Evolutionary conservation across 2,113 vertebrate genomes (phyloP), one percentile per base, ranked within the genome.

Genomic region (Crotophaga sulcirostris): DNA sequence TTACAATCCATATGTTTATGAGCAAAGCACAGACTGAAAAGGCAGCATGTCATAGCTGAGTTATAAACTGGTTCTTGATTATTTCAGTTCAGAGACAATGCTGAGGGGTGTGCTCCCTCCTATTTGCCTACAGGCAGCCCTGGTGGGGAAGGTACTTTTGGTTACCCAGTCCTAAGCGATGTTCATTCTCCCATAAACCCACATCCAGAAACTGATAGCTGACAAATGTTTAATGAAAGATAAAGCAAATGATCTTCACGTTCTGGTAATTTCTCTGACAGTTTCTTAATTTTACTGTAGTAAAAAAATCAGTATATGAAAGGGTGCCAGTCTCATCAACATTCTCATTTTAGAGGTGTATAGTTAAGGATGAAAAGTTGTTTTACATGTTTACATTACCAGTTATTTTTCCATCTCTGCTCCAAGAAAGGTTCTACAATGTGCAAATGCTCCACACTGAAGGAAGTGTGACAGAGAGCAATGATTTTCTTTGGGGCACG

Each of bases 1-100:
- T 93, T 94, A 68, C 54, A 80, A 60, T 59, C 87, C 83, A 26
- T 93, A 70, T 95, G 74, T 72, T 94, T 66, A 38, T 87, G 92
- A 94, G 85, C 6, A 8, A 87, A 92, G 54, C 29, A 66, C 62
- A 94, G 77, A 49, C n/a, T 78, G 64, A 92, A 59, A 62, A 87
- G 59, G 38, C 45, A 70, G 44, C 34, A 11, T 75, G 62, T 60
- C 60, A 45, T 8, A 87, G 55, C 69, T 95, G 81, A 91, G 25
- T 78, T 78, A 93, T 73, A 45, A 89, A 49, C 54, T 63, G 31
- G 9, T 79, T 92, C 36, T 42, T 83, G 56, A 51, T 66, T n/a
- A 74, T 67, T 95, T 75, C 67, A 60, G 11, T 76, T 90, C 63
- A 54, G 60, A 75, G 31, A 33, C 62, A 68, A 44, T 49, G 66